Evolutionary conservation across 2,113 vertebrate species (phyloP), one percentile per base, ranked within the genome.

Genomic region (Orthochromis indermauri): DNA sequence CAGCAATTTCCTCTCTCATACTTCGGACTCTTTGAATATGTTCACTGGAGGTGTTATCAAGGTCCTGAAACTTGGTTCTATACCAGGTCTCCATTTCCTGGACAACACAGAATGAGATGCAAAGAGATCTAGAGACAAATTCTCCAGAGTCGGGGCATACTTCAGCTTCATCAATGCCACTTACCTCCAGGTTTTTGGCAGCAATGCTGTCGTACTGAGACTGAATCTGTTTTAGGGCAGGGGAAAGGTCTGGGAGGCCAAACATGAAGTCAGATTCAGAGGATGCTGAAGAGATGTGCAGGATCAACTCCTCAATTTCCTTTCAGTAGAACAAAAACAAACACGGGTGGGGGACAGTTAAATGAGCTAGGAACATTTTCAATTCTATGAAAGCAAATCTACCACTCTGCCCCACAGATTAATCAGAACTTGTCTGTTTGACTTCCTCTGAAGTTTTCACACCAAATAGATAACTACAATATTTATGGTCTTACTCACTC

Each of bases 181-280:
- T 12, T 94, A 98, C 97, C 97, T 97, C 96, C 89, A 98, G 96
- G 95, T 98, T 97, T 89, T 97, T 96, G 81, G 96, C 96, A 10
- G 96, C 86, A 0, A 98, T 98, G 95, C 94, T 96, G 95, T 97
- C 96, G 55, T 97, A 96, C 82, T 97, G 93, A 85, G 95, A 95
- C 93, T 97, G 97, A 83, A 97, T 96, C 93, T 97, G 96, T 89
- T 94, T 97, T 80, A 97, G 94, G 92, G 97, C 97, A 82, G 97
- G 92, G 82, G 96, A 96, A 80, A 98, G 96, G 93, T 98, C 96
- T 2, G 81, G 96, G 54, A 96, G 95, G 86, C 95, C 95, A 90
- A 95, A 97, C 33, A 84, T 95, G 88, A 96, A n/a, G 49, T 96
- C 83, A 2, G 95, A 92, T 47, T 92, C 96, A 71, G 94, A 81